These are phyloP conservation scores for Porites lobata DNA, from an alignment of 92 coral and sea anemone species.

Conservation along the genomic window DNA sequence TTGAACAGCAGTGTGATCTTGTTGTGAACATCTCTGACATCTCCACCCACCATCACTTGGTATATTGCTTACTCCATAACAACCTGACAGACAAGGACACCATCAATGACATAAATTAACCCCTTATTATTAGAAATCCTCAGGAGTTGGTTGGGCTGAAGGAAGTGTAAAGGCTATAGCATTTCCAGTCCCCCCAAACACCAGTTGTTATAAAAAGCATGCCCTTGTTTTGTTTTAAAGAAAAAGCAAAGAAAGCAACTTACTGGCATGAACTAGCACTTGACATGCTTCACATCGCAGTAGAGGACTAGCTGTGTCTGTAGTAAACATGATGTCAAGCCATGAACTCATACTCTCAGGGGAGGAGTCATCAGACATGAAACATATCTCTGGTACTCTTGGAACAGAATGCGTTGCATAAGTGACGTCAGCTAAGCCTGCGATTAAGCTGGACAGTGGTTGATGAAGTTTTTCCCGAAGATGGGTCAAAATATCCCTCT, in stretches of 20 bases:
- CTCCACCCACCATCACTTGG: conserved; percentile 61
- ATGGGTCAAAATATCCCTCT: neutral
- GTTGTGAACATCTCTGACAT: conserved; percentile 76
- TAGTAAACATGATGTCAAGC: conserved; percentile 75
- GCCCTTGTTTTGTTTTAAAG: too few species aligned
- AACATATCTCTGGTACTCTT: conserved; percentile 86
- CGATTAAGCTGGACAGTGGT: conserved; percentile 5
- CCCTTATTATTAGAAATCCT: too few species aligned
- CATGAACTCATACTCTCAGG: conserved; percentile 91
- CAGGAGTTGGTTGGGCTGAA: too few species aligned
- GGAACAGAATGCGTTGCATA: conserved; percentile 58
- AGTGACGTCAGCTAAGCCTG: neutral
- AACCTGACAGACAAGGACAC: conserved; percentile 46
- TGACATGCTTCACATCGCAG: conserved; percentile 73
- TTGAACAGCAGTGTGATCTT: conserved; percentile 51
- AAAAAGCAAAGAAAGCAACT: conserved; percentile 8
- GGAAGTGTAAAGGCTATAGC: too few species aligned
- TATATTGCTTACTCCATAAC: conserved; percentile 66
- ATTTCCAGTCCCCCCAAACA: too few species aligned
- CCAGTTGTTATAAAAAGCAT: too few species aligned
- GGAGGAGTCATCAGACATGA: conserved; percentile 89
- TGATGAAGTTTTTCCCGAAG: conserved; percentile 31
- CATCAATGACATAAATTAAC: neutral
- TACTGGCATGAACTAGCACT: conserved; percentile 84
- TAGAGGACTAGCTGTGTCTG: conserved; percentile 77